These are phyloP conservation scores for Griposia aprilina DNA, from an alignment of 2,888 invertebrate species.

Conservation along the genomic window DNA sequence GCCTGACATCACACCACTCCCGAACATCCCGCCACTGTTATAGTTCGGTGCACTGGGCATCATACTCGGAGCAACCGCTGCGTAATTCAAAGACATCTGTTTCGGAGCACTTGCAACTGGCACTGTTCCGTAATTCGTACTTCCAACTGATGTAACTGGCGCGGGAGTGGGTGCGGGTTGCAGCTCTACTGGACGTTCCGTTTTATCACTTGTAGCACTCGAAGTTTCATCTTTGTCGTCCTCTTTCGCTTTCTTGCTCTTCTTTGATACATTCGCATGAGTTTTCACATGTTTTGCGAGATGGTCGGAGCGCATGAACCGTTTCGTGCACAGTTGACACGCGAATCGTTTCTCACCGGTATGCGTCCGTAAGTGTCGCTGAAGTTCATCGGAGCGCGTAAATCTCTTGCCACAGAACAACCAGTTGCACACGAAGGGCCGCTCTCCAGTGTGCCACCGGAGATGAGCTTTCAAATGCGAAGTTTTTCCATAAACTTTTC, in stretches of 20 bases:
- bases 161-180: slow-evolving; percentile 56
- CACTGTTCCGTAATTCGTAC: slow-evolving; percentile 82
- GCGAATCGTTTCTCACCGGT: slow-evolving; percentile 97
- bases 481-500: slow-evolving; percentile 97
- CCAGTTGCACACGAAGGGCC: slow-evolving; percentile 97
- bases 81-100: slow-evolving; percentile 80
- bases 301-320: slow-evolving; percentile 98
- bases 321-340: slow-evolving; percentile 96
- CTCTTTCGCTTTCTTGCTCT: slow-evolving; percentile 84
- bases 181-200: slow-evolving; percentile 61
- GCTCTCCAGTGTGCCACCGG: slow-evolving; percentile 98
- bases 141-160: slow-evolving; percentile 73
- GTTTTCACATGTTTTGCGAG: slow-evolving; percentile 98
- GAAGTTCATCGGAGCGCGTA: slow-evolving; percentile 97
- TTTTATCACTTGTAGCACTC: slow-evolving; percentile 73
- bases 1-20: slow-evolving; percentile 77
- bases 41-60: slow-evolving; percentile 74
- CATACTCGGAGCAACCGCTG: slow-evolving; percentile 78
- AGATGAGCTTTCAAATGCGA: slow-evolving; percentile 98
- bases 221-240: slow-evolving; percentile 85
- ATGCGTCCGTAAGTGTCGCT: slow-evolving; percentile 96
- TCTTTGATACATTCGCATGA: slow-evolving; percentile 92
- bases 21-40: slow-evolving; percentile 77
- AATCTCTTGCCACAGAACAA: slow-evolving; percentile 97
- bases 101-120: slow-evolving; percentile 75